These are phyloP conservation scores for Neoaliturus tenellus DNA, from an alignment of 2,888 invertebrate genomes.

Conservation along the genomic window DNA sequence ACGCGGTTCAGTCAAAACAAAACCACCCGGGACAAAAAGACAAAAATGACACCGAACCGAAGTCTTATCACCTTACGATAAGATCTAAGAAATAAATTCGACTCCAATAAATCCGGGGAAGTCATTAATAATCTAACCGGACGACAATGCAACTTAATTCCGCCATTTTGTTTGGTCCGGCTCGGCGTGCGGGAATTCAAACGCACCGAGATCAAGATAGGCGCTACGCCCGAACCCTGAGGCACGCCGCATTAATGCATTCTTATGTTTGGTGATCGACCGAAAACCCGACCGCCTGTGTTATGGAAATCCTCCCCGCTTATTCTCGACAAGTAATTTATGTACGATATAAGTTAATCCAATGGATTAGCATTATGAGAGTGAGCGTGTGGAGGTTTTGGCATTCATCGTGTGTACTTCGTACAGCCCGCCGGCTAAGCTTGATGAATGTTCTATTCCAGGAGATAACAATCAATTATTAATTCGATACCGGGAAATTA, in stretches of 20 bases:
- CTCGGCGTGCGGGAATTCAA: conserved; percentile 6
- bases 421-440: neutral
- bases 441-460: conserved; percentile 4
- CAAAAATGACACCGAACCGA: conserved; percentile 18
- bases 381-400: conserved; percentile 23
- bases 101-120: conserved; percentile 10
- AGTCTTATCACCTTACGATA: conserved; percentile 1
- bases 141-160: conserved; percentile 47
- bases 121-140: conserved; percentile 37
- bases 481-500: neutral
- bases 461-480: neutral
- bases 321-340: conserved; percentile 33
- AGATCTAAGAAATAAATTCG: conserved; percentile 38
- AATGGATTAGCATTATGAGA: neutral
- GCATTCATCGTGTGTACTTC: neutral
- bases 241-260: conserved; percentile 5
- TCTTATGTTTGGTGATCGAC: conserved; percentile 48
- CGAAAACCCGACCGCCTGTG: conserved; percentile 20
- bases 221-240: neutral
- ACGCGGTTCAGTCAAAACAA: conserved; percentile 18
- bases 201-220: conserved; percentile 38
- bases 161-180: conserved; percentile 44
- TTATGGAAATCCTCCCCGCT: conserved; percentile 41
- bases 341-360: conserved; percentile 28
- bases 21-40: conserved; percentile 10